Evolutionary conservation across 2,113 vertebrate genomes (phyloP).

Genomic region (Psettodes erumei): DNA sequence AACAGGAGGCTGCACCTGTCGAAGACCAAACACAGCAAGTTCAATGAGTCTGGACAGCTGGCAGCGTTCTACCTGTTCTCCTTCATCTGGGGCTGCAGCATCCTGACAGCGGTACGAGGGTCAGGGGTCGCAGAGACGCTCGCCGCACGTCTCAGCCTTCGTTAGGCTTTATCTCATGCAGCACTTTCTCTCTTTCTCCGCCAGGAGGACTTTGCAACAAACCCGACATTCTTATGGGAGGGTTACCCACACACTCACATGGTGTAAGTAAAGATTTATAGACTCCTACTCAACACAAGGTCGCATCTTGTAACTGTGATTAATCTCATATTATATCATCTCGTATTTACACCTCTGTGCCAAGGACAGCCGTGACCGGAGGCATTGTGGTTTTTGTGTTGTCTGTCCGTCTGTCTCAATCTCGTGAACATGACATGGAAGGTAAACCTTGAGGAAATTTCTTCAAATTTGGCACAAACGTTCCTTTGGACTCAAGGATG

Average conservation of each 20-base stretch:
- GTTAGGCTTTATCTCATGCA: conserved; percentile 7
- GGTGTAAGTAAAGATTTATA: conserved; percentile 82
- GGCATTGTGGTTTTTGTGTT: too few relatives aligned
- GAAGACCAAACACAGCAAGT: conserved; percentile 90
- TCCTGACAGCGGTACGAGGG: conserved; percentile 84
- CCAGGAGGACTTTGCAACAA: conserved; percentile 87
- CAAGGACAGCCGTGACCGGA: too few relatives aligned
- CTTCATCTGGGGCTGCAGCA: conserved; percentile 88
- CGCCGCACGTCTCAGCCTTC: background rate
- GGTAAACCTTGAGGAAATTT: too few relatives aligned
- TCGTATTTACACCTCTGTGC: too few relatives aligned
- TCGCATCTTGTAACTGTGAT: background rate
- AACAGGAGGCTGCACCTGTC: conserved; percentile 86
- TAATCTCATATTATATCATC: background rate
- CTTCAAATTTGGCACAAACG: too few relatives aligned
- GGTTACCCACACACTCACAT: conserved; percentile 86
- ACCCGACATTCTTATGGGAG: conserved; percentile 87
- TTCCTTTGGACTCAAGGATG: too few relatives aligned
- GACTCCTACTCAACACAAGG: background rate
- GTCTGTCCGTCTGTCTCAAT: too few relatives aligned
- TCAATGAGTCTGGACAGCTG: conserved; percentile 89
- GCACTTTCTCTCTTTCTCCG: conserved; percentile 25
- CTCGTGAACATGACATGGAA: too few relatives aligned
- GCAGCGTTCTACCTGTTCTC: conserved; percentile 88
- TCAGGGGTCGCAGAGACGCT: background rate